Evolutionary conservation across 2,113 vertebrate genomes (phyloP).

Genomic region (Gadus macrocephalus): DNA sequence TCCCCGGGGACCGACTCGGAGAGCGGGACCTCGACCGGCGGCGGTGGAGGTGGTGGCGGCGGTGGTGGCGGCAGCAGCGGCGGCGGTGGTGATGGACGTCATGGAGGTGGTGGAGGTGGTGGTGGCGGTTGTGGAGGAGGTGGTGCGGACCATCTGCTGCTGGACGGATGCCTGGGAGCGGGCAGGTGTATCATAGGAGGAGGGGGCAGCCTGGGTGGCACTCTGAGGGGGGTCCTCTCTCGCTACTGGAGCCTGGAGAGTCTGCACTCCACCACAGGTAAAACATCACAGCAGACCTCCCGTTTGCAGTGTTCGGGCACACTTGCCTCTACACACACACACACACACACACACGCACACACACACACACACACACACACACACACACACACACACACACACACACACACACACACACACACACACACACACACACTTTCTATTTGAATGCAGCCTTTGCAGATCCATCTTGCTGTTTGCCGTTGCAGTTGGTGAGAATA

Average conservation of each 20-base stretch:
- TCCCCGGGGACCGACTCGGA: slow-evolving; percentile 89
- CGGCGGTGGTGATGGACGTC: slow-evolving; percentile 69
- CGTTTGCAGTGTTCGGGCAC: slow-evolving; percentile 2
- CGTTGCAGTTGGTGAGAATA: no score
- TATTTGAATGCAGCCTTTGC: no score
- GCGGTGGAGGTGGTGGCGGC: slow-evolving; percentile 72
- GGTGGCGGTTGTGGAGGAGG: no score
- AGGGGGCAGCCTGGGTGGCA: slow-evolving; percentile 73
- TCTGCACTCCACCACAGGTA: slow-evolving; percentile 92
- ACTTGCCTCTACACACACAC: background rate
- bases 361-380: no score
- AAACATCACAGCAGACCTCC: slow-evolving; percentile 32
- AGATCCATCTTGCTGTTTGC: no score
- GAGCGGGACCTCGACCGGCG: slow-evolving; percentile 78
- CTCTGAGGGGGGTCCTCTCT: slow-evolving; percentile 84
- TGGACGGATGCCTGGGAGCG: slow-evolving; percentile 65
- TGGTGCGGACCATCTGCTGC: slow-evolving; percentile 42
- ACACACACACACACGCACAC: no score
- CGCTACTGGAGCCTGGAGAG: slow-evolving; percentile 96
- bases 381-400: no score
- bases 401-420: no score
- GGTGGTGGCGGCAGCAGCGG: slow-evolving; percentile 70
- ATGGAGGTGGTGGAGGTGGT: slow-evolving; percentile 23
- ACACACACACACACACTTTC: no score
- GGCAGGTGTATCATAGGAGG: slow-evolving; percentile 69